phyloP scores from a whole-genome alignment of 1,140 invertebrate genomes.

The Copidosoma floridanum region DNA sequence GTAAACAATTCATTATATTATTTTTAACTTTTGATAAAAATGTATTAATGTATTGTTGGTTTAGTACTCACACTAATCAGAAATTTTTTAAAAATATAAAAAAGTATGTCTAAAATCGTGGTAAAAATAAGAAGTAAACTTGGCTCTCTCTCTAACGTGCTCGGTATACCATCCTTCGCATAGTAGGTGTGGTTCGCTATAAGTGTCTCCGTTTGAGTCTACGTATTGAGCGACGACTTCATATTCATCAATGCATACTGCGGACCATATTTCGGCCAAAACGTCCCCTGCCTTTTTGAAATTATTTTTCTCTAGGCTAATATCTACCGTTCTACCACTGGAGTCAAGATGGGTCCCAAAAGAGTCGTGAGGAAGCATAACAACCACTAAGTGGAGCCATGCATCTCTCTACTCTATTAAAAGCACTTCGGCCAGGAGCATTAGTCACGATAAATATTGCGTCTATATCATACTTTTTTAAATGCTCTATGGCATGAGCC shows the following conservation, averaged over 20 bases:
- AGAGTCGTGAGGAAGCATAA: conserved; percentile 39
- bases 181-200: too few relatives aligned
- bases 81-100: too few relatives aligned
- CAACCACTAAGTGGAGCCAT: too few relatives aligned
- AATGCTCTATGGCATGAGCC: too few relatives aligned
- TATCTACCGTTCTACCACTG: conserved; percentile 39
- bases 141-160: not conserved
- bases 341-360: conserved; percentile 47
- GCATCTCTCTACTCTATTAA: too few relatives aligned
- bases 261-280: conserved; percentile 39
- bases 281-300: conserved; percentile 36
- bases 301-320: conserved; percentile 40
- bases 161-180: not conserved
- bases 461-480: too few relatives aligned
- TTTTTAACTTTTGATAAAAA: not conserved
- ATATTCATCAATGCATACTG: conserved; percentile 39
- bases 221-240: conserved; percentile 37
- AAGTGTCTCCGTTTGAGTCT: not conserved
- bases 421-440: too few relatives aligned
- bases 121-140: too few relatives aligned
- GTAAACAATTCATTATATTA: not conserved
- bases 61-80: not conserved
- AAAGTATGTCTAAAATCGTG: too few relatives aligned
- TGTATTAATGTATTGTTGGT: not conserved
- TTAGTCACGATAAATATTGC: too few relatives aligned